A percentile compares a stretch with the other conserved stretches of the same genome.
phyloP scores from a whole-genome alignment of 1,140 invertebrate species.

The Polyergus mexicanus region DNA sequence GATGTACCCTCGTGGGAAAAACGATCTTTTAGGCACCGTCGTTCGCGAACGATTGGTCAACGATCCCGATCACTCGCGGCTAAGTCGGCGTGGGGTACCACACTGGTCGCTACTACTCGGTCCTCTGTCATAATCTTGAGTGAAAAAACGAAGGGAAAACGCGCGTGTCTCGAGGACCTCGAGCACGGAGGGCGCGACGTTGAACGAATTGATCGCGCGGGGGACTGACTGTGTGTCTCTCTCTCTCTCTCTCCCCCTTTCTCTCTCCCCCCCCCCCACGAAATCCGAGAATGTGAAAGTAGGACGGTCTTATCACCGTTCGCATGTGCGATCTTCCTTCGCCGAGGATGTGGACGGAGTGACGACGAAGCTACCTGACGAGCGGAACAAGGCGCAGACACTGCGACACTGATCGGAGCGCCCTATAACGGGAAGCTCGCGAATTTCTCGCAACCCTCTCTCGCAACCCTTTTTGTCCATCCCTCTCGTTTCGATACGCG shows the following conservation, averaged over 20 bases:
- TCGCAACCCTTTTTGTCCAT: neutral
- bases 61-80: constrained; percentile 31
- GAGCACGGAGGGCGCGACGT: constrained; percentile 37
- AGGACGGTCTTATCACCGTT: constrained; percentile 67
- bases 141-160: neutral
- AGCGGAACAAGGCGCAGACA: constrained; percentile 75
- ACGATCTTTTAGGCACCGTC: neutral
- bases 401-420: constrained; percentile 82
- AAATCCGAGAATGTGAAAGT: constrained; percentile 5
- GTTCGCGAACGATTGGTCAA: neutral
- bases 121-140: constrained; percentile 45
- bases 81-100: neutral
- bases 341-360: constrained; percentile 80
- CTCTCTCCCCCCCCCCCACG: constrained; percentile 3
- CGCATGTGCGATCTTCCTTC: constrained; percentile 70
- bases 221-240: neutral
- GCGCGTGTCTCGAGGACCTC: constrained; percentile 19
- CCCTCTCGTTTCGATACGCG: constrained; percentile 49
- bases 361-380: constrained; percentile 76
- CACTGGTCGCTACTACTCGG: neutral
- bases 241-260: neutral
- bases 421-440: constrained; percentile 75
- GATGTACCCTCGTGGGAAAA: neutral
- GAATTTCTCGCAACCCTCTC: constrained; percentile 63
- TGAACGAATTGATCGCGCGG: constrained; percentile 39